Conservation (phyloP, 2,888 invertebrate genomes). For the Helicoverpa assulta region DNA sequence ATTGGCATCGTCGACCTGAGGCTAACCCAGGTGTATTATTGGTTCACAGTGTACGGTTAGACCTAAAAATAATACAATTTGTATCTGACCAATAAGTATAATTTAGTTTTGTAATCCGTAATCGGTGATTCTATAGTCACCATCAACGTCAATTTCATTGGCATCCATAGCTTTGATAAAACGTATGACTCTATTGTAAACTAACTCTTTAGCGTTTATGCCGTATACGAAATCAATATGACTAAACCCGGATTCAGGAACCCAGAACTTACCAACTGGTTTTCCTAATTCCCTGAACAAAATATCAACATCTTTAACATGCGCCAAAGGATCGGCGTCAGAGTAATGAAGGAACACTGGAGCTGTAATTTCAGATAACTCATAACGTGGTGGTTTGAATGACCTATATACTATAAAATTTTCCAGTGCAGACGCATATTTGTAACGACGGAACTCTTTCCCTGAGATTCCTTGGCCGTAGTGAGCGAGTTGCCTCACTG, state of each 20-base stretch:
- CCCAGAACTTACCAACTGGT: conserved; percentile 88
- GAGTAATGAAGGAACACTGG: conserved; percentile 92
- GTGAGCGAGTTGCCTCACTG: conserved; percentile 93
- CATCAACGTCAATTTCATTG: conserved; percentile 46
- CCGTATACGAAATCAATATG: conserved; percentile 94
- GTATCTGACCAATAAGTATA: too few species aligned
- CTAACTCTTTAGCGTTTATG: conserved; percentile 89
- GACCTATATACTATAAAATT: conserved; percentile 90
- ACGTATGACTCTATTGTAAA: conserved; percentile 90
- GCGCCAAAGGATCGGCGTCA: conserved; percentile 92
- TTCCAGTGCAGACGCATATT: conserved; percentile 83
- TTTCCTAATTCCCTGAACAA: conserved; percentile 89
- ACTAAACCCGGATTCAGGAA: conserved; percentile 90
- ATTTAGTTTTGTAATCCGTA: too few species aligned
- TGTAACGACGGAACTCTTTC: conserved; percentile 89
- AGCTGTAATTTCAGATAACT: conserved; percentile 88
- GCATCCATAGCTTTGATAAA: conserved; percentile 84
- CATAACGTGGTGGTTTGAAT: conserved; percentile 90
- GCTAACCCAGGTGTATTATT: too few species aligned
- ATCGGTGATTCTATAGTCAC: too few species aligned
- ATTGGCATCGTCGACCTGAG: too few species aligned
- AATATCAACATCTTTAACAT: conserved; percentile 88
- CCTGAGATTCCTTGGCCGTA: conserved; percentile 92
- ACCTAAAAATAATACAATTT: too few species aligned
- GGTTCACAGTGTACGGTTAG: too few species aligned